Evolutionary conservation across 2,797 vertebrate species (phyloP).

Genomic region (Girardinus metallicus): DNA sequence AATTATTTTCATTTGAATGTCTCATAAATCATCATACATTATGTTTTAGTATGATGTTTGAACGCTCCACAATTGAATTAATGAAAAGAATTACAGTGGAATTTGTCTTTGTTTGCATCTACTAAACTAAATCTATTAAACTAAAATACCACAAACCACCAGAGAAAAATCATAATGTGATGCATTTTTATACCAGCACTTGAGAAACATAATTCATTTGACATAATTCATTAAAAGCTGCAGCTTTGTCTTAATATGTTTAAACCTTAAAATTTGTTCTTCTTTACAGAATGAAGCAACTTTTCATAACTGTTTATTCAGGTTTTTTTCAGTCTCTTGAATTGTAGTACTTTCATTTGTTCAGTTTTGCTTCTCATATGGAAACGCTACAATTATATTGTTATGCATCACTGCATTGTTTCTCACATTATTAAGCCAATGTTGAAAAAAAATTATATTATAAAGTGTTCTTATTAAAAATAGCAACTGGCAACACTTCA

Average conservation of each 20-base stretch:
- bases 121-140: not conserved
- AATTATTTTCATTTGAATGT: not conserved
- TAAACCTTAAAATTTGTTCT: not conserved
- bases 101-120: not conserved
- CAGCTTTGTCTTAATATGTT: not conserved
- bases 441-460: not conserved
- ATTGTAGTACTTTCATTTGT: not conserved
- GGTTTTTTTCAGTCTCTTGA: not conserved
- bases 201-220: not conserved
- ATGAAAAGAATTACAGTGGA: not conserved
- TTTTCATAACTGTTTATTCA: not conserved
- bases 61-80: not conserved
- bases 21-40: not conserved
- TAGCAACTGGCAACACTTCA: conserved; percentile 1
- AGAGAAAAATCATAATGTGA: not conserved
- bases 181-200: not conserved
- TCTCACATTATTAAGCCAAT: not conserved
- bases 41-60: not conserved
- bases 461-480: not conserved
- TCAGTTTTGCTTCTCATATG: not conserved
- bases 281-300: not conserved
- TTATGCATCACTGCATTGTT: not conserved
- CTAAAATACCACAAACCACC: no score
- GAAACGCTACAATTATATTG: not conserved
- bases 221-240: not conserved